These are phyloP conservation scores for Notolabrus celidotus DNA, from an alignment of 2,797 vertebrate genomes.

Conservation along the genomic window DNA sequence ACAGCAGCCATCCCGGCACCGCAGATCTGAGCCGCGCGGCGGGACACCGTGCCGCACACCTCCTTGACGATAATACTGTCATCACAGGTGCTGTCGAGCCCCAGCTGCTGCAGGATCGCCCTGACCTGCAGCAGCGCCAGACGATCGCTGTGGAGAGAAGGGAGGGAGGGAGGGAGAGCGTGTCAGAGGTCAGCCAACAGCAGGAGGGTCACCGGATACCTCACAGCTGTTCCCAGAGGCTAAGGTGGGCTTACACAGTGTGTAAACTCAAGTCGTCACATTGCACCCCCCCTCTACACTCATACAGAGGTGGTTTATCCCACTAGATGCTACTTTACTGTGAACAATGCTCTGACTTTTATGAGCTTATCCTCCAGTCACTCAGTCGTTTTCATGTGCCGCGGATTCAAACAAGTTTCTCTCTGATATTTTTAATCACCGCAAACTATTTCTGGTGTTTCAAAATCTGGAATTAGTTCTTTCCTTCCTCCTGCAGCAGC, in stretches of 20 bases:
- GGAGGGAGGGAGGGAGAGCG: not conserved
- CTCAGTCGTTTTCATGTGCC: not conserved
- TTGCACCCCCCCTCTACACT: conserved; percentile 13
- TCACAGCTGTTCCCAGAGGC: conserved; percentile 71
- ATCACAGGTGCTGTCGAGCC: conserved; percentile 96
- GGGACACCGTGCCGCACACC: conserved; percentile 93
- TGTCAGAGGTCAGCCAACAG: conserved; percentile 68
- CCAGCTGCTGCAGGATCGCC: conserved; percentile 96
- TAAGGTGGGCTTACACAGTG: conserved; percentile 57
- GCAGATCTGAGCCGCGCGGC: conserved; percentile 93
- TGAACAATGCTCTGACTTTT: not conserved
- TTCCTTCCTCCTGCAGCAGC: too few relatives aligned
- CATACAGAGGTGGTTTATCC: conserved; percentile 9
- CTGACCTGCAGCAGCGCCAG: conserved; percentile 97
- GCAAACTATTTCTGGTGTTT: not conserved
- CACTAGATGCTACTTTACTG: conserved; percentile 10
- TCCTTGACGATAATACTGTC: conserved; percentile 99
- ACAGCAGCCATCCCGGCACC: conserved; percentile 97
- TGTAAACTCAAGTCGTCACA: conserved; percentile 35
- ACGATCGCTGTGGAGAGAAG: conserved; percentile 87
- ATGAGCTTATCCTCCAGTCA: not conserved
- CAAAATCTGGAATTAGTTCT: too few relatives aligned
- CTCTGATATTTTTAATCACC: not conserved
- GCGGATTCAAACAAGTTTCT: too few relatives aligned
- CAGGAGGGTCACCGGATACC: conserved; percentile 62